Conservation (phyloP, 1,140 invertebrate species). For the Achroia grisella region DNA sequence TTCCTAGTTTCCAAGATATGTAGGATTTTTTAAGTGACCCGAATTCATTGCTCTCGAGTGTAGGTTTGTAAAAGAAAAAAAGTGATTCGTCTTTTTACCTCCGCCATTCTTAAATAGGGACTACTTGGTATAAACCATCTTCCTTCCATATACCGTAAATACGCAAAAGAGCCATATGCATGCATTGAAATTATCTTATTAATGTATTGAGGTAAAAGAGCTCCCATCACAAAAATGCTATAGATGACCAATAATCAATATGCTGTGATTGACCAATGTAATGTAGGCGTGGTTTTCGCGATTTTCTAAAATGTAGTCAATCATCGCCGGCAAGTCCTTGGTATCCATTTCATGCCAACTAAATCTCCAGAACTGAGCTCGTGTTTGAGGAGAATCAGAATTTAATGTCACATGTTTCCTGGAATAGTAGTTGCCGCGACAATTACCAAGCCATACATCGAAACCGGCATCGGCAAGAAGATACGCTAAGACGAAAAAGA, state of each 20-base stretch:
- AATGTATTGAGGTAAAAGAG: background rate
- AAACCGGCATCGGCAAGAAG: background rate
- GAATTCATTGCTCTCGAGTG: no score
- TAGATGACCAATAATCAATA: no score
- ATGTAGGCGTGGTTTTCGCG: background rate
- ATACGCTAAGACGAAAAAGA: background rate
- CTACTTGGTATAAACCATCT: no score
- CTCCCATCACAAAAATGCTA: background rate
- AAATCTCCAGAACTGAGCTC: background rate
- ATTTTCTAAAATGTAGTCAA: background rate
- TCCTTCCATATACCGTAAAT: background rate
- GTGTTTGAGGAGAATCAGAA: background rate
- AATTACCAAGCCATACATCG: conserved; percentile 1
- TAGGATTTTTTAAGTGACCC: no score
- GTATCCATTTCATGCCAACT: background rate
- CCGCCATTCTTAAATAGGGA: no score
- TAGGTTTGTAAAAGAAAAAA: no score
- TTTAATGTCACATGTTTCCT: background rate
- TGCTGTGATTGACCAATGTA: background rate
- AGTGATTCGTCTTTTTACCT: no score
- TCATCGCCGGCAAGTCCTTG: background rate
- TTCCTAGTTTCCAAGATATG: no score
- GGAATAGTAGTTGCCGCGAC: background rate
- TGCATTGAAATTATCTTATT: background rate
- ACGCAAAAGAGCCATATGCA: background rate